A percentile compares a stretch with the other conserved stretches of the same genome.
These are phyloP conservation scores for Temnopleurus reevesii DNA, from an alignment of 53 echinoderm and acorn worm species.

Conservation along the genomic window DNA sequence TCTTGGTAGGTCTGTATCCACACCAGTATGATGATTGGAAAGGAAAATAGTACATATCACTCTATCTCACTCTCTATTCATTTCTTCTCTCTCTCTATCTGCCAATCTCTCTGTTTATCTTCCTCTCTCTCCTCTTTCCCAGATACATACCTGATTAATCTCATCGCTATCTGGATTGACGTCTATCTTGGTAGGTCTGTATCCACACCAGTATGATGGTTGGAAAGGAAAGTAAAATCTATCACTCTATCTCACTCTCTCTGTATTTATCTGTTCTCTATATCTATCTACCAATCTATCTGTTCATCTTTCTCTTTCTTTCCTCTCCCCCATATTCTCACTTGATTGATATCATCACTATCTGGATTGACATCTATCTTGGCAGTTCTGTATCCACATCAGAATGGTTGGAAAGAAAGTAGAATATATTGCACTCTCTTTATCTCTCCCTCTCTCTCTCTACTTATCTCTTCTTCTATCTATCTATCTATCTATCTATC, in stretches of 20 bases:
- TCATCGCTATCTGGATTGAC: conserved; percentile 50
- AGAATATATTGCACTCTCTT: no score
- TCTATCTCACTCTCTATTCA: not conserved
- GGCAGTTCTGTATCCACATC: conserved; percentile 59
- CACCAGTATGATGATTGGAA: conserved; percentile 93
- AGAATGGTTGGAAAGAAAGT: conserved; percentile 84
- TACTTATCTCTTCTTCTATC: no score
- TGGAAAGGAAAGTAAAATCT: conserved; percentile 87
- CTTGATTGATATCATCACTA: not conserved
- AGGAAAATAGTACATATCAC: conserved; percentile 65
- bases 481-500: no score
- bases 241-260: no score
- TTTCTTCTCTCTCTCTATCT: not conserved
- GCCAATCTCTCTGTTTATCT: not conserved
- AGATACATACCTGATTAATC: conserved; percentile 42
- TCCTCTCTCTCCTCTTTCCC: no score
- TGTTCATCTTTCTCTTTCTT: not conserved
- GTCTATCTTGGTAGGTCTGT: not conserved
- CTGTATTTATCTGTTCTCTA: no score
- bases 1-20: conserved; percentile 32
- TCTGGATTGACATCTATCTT: not conserved
- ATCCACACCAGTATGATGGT: conserved; percentile 88
- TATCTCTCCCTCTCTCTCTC: no score
- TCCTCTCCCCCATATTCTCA: not conserved
- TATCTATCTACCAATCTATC: not conserved